Base-by-base conservation (phyloP, 2,797 vertebrate genomes). In the Danio tinwini region DNA sequence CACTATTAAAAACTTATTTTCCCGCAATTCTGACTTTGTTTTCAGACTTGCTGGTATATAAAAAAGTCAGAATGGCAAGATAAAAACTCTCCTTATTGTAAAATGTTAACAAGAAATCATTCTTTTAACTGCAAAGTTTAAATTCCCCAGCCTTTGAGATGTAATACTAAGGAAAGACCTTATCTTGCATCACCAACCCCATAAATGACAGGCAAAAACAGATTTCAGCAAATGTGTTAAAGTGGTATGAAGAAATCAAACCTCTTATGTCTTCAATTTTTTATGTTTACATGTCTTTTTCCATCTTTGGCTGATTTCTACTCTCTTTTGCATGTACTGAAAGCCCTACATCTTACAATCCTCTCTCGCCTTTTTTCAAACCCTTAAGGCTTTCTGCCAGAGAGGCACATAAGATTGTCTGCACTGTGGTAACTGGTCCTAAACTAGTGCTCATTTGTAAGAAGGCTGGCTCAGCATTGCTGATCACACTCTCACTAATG, bases 361-460 rank as follows among this genome's bases (percentile, higher is more conserved):
- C 52, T 40, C 40, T 45, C 53, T 59, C 1, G 21, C 5, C 17
- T 10, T 69, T 47, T 19, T 59, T 69, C 29, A 19, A 29, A 39
- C 53, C 44, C 53, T 49, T 13, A 62, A 74, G 53, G 44, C 11
- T 61, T 69, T 69, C 50, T 17, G 50, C 8, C 64, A 69, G 37
- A 45, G 10, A 55, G 42, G 47, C n/a, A 16, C 21, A 49, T 69
- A 19, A 68, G 76, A 52, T 70, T 70, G 72, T 19, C 72, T 39
- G 21, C 58, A 40, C 14, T 74, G 58, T 74, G 56, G 45, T 74
- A 74, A 74, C 72, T 61, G 56, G 19, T 62, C 10, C 58, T 74
- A 50, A 74, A 74, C 58, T 62, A 62, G 58, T 19, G 56, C 44
- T 62, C 58, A 74, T 62, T 62, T 74, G 58, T 74, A 74, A 39